A percentile compares a stretch with the other conserved stretches of the same genome.
Conservation (phyloP, 2,888 invertebrate species). For the Hydrotaea diabolus region DNA sequence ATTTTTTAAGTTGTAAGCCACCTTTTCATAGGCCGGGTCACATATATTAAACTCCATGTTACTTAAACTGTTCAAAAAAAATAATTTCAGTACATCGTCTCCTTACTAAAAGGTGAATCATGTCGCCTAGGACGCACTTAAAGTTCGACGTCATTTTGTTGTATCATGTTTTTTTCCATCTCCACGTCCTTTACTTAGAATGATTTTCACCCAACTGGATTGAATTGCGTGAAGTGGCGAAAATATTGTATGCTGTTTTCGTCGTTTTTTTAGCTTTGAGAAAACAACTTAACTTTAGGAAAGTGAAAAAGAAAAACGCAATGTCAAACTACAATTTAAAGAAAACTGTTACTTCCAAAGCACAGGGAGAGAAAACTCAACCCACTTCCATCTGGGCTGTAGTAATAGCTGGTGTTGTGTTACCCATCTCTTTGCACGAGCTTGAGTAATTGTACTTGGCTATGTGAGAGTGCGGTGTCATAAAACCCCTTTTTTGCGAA, state of each 20-base stretch:
- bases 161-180: not conserved
- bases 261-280: not conserved
- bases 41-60: too few species aligned
- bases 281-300: not conserved
- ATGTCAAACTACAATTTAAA: not conserved
- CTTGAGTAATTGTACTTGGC: not conserved
- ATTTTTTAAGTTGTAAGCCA: too few species aligned
- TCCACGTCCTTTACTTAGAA: not conserved
- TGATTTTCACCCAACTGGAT: not conserved
- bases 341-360: not conserved
- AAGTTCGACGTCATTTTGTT: too few species aligned
- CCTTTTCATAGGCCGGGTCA: too few species aligned
- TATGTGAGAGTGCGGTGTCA: not conserved
- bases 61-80: too few species aligned
- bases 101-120: too few species aligned
- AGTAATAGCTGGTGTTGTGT: too few species aligned
- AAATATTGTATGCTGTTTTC: not conserved
- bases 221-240: not conserved
- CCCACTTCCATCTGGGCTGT: not conserved
- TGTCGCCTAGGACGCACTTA: too few species aligned
- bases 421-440: not conserved
- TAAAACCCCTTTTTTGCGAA: not conserved
- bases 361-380: too few species aligned
- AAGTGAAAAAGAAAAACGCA: not conserved
- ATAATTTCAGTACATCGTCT: too few species aligned